Base-by-base conservation (phyloP, 1,140 invertebrate species). In the Drosophila truncata region DNA sequence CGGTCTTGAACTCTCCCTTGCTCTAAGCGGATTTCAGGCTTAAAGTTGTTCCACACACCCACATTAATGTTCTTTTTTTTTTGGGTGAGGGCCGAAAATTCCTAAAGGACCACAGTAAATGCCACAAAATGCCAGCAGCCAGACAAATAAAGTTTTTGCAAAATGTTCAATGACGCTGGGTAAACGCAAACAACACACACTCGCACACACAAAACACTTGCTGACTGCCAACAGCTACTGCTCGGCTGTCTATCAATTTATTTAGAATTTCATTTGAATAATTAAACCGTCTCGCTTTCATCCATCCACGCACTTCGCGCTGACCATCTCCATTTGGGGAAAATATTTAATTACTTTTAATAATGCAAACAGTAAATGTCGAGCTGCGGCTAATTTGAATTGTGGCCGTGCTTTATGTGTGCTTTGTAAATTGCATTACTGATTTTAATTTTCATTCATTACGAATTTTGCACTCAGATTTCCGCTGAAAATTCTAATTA, bases 201-300 rank as follows among this genome's bases (percentile, higher is more conserved):
- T 35, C 35, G 44, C 41, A 23, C 29, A 42, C 35, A n/a, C n/a
- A 6, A 11, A 14, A 37, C 66, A 52, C 66, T 70, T 70, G 35
- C 58, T 60, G 60, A 23, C 63, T 58, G 39, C 39, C 39, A 42
- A 42, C 41, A 20, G 41, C 16, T 27, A 29, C 25, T 50, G 47
- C 16, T 49, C 58, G n/a, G 27, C 62, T 31, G 42, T 16, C 42
- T 50, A 50, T 73, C 44, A 37, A 35, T 71, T 59, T 49, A 82
- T 78, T 75, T 70, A 62, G 60, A 54, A 58, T 58, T 65, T 47
- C 65, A 73, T 82, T 83, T 80, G 25, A 83, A 83, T 80, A 83
- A 80, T 82, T 70, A 69, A 70, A 75, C 16, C 61, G 67, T 63
- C 62, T 67, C 47, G 69, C 47, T 47, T 55, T 67, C 42, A 47